Evolutionary conservation across 1,140 invertebrate genomes (phyloP), one percentile per base, ranked within the genome.

Genomic region (Papilio helenus): DNA sequence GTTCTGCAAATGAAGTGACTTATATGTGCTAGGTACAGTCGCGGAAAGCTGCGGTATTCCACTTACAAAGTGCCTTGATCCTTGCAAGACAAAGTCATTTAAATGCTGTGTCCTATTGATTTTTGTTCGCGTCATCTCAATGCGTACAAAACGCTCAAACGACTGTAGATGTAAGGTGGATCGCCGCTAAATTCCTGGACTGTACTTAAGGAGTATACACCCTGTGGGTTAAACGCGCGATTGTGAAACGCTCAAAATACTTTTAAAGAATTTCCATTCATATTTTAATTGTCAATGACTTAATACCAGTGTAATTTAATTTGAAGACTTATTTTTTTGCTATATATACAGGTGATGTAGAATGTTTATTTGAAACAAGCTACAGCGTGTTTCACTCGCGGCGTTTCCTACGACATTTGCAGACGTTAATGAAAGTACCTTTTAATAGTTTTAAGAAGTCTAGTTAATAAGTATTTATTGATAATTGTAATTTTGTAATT

Each of bases 401-500:
- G 91, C 89, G 89, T 92, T 90, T 92, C 86, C 82, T 84, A 83
- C 86, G 77, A 80, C 82, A 83, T 84, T 84, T 86, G 88, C 86
- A 86, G 85, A 87, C 85, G 85, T 89, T 89, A 90, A 88, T 87
- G 89, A 86, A 92, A 90, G 93, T 94, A 94, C 93, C 93, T 94
- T 94, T 93, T 90, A 55, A 16, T 92, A 87, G 86, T 81, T 79
- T 80, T 88, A 89, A 87, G 86, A 61, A 73, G 79, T 58, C 80
- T 92, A 90, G 89, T 80, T 34, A 81, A 9, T 93, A 94, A 93
- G 91, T 93, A 92, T 92, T 93, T 94, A 94, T 93, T 93, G 82
- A 80, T 90, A 91, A 88, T 81, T 88, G 85, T 91, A 90, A 88
- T 90, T 85, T 88, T 90, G 87, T 89, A 88, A 89, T 87, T 84